Base-by-base conservation (phyloP, 2,888 invertebrate genomes). In the Rosalia funebris region DNA sequence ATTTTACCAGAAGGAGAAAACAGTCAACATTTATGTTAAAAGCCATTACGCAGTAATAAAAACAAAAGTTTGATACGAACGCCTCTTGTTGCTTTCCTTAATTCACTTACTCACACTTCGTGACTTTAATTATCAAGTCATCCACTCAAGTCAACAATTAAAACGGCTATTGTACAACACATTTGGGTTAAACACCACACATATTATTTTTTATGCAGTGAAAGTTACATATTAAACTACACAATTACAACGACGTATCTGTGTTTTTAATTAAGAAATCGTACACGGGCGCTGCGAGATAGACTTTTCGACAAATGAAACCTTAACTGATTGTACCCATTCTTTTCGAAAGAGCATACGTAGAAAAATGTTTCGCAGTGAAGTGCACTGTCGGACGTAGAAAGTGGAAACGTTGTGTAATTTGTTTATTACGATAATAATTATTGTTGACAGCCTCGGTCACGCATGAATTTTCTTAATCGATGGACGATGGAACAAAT, bases 251-350 rank as follows among this genome's bases (percentile, higher is more conserved):
- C 17, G 48, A 20, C 36, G 17, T 19, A 16, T 5, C 36, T 36
- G 48, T 36, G 48, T 36, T 48, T 37, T 36, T 48, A 48, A 48
- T 48, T 48, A 48, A 36, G 34, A 16, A 47, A 17, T 36, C 37
- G 34, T 36, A 17, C 16, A 12, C 20, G 36, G 48, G 48, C 19
- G 48, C 34, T 20, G 48, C 31, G n/a, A 11, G 37, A 20, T 37
- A 37, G 44, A 20, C 19, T 7, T 34, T 34, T 34, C 34, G 34
- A 25, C 25, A 25, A 7, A 5, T 25, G 25, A 25, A 25, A 25
- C 7, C 4, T 25, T 25, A 25, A 25, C 25, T 25, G 25, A 25
- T 25, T 7, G 25, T 25, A 7, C 25, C 25, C 25, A 25, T 25
- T 25, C 25, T 25, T 25, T 25, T 25, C 7, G 25, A 7, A 3